Evolutionary conservation across 30 jellyfish, hydroid and myxozoan genomes (phyloP).

Genomic region (Turritopsis rubra): DNA sequence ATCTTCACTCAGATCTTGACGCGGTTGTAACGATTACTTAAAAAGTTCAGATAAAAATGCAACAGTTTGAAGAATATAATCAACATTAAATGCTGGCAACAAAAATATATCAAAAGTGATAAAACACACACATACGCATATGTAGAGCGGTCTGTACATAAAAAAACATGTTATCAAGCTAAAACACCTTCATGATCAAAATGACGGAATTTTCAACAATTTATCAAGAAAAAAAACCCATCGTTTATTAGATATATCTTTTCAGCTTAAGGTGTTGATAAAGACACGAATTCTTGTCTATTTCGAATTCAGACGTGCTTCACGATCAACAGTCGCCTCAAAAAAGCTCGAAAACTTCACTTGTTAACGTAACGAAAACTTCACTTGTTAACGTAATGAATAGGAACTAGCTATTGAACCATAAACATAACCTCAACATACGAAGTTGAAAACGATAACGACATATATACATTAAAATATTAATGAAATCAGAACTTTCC

Average conservation of each 20-base stretch:
- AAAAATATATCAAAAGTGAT: too few relatives aligned
- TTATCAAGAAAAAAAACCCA: too few relatives aligned
- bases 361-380: background rate
- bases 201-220: too few relatives aligned
- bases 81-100: background rate
- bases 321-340: background rate
- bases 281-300: too few relatives aligned
- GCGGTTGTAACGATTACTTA: too few relatives aligned
- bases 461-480: background rate
- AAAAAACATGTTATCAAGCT: background rate
- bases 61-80: background rate
- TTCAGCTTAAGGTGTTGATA: too few relatives aligned
- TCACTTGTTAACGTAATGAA: background rate
- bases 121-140: background rate
- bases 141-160: background rate
- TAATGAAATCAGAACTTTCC: background rate
- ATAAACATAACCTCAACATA: background rate
- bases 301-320: too few relatives aligned
- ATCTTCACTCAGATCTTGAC: background rate
- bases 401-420: too few relatives aligned
- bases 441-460: background rate
- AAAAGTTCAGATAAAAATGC: background rate
- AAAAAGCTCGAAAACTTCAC: background rate
- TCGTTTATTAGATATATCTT: too few relatives aligned
- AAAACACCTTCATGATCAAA: too few relatives aligned